phyloP scores from a whole-genome alignment of 2,797 vertebrate species.

The Mycteria americana region DNA sequence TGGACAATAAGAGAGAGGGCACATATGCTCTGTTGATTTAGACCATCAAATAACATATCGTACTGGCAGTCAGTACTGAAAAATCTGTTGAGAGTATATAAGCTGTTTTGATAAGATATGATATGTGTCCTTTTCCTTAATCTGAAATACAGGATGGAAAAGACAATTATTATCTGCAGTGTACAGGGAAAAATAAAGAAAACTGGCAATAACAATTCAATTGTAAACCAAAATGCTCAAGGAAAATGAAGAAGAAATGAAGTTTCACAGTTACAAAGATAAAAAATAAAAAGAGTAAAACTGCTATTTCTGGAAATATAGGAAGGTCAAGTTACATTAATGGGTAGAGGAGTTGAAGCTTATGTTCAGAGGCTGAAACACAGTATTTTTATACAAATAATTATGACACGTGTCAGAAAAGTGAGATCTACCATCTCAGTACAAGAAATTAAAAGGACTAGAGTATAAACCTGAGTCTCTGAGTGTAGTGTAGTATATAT shows the following conservation, averaged over 20 bases:
- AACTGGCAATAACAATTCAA: rapidly evolving
- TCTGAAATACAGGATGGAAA: not conserved
- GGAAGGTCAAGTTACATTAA: not conserved
- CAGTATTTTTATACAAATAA: not conserved
- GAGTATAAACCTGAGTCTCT: not conserved
- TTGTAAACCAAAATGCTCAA: not conserved
- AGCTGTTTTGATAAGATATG: not conserved
- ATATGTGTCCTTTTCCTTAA: not conserved
- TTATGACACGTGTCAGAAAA: not conserved
- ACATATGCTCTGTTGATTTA: not conserved
- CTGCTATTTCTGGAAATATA: not conserved
- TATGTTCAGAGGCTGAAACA: not conserved
- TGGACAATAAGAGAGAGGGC: not conserved
- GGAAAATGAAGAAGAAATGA: not conserved
- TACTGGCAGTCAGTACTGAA: not conserved
- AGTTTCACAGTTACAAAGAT: not conserved
- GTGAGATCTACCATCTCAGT: not conserved
- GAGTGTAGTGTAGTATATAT: not conserved
- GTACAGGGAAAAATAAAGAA: not conserved
- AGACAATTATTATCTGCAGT: not conserved
- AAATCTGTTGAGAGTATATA: not conserved
- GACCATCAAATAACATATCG: not conserved
- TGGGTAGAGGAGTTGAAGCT: not conserved
- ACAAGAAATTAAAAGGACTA: not conserved
- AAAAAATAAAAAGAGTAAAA: not conserved